phyloP scores from a whole-genome alignment of 1,140 invertebrate genomes.

The Drosophila pallidifrons region DNA sequence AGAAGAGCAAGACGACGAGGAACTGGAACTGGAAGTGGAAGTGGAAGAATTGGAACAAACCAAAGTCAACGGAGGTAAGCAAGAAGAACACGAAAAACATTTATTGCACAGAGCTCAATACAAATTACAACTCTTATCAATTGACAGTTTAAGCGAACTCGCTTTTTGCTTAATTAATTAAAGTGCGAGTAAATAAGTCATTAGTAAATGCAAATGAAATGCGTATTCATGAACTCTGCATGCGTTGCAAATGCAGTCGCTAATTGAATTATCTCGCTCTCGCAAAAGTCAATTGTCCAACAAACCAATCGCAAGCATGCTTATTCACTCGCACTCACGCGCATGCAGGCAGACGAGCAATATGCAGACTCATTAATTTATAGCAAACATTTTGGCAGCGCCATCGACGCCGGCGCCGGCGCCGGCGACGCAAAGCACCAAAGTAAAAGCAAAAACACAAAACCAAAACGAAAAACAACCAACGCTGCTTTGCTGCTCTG shows the following conservation, averaged over 20 bases:
- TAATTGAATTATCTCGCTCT: constrained; percentile 37
- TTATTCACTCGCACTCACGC: constrained; percentile 12
- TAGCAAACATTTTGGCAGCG: constrained; percentile 50
- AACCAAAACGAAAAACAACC: constrained; percentile 28
- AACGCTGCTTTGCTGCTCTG: constrained; percentile 5
- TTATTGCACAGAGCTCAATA: too few relatives aligned
- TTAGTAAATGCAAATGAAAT: constrained; percentile 16
- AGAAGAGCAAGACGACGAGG: neutral
- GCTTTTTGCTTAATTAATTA: constrained; percentile 6
- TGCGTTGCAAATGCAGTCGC: neutral
- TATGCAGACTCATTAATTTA: constrained; percentile 55
- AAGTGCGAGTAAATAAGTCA: constrained; percentile 14
- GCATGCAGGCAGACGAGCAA: neutral
- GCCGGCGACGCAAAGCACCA: constrained; percentile 24
- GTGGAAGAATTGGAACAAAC: constrained; percentile 5
- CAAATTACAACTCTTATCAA: neutral
- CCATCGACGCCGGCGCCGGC: constrained; percentile 15
- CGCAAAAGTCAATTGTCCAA: constrained; percentile 20
- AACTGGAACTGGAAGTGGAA: constrained; percentile 5
- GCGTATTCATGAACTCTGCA: constrained; percentile 11
- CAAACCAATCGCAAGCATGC: constrained; percentile 24
- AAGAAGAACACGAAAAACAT: neutral
- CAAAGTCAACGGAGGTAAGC: constrained; percentile 18
- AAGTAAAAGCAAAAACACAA: constrained; percentile 9
- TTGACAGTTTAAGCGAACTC: neutral